Conservation (phyloP, 2,113 vertebrate species). For the Vimba vimba region DNA sequence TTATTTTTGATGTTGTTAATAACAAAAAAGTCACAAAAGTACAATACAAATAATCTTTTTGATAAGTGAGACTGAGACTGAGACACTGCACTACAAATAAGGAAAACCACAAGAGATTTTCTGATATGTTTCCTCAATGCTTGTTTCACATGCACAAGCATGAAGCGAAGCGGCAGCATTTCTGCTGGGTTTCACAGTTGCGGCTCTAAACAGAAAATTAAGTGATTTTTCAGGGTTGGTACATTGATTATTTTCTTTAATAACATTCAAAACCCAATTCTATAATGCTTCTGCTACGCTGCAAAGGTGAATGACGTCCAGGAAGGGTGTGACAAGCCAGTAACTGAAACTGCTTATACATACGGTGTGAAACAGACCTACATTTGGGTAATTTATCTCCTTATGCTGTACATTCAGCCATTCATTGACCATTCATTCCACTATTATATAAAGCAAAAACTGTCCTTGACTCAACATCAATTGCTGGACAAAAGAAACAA, state of each 20-base stretch:
- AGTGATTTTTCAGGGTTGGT: neutral
- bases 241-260: neutral
- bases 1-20: neutral
- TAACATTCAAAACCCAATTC: neutral
- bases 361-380: neutral
- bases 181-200: neutral
- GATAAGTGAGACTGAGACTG: neutral
- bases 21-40: neutral
- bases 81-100: neutral
- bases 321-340: neutral
- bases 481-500: neutral
- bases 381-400: neutral
- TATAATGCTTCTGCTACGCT: neutral
- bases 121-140: neutral
- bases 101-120: neutral
- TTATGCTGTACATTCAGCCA: neutral
- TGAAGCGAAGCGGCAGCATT: neutral
- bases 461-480: neutral
- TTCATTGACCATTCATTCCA: neutral
- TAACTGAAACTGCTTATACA: neutral
- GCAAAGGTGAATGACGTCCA: conserved; percentile 6
- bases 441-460: neutral
- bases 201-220: neutral
- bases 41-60: neutral
- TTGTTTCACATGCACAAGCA: neutral